Evolutionary conservation across 1,140 invertebrate genomes (phyloP).

Genomic region (Musca vetustissima): DNA sequence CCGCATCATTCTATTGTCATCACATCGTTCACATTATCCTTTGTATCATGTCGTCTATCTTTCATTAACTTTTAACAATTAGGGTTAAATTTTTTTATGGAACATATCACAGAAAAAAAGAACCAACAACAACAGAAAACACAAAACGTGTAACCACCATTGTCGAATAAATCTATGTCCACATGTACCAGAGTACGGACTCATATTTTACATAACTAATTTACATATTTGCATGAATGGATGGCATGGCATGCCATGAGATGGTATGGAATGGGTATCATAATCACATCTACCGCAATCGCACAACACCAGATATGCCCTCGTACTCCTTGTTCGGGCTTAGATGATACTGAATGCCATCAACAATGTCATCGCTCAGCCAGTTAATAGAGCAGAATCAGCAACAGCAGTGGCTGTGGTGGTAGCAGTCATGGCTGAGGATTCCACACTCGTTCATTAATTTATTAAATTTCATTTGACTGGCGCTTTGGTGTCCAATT

Average conservation of each 20-base stretch:
- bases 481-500: constrained; percentile 48
- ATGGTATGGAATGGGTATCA: neutral
- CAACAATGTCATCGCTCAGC: too few relatives aligned
- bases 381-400: too few relatives aligned
- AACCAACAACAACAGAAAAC: neutral
- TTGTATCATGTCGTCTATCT: neutral
- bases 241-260: neutral
- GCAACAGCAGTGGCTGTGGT: too few relatives aligned
- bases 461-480: constrained; percentile 23
- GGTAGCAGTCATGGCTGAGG: too few relatives aligned
- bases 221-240: constrained; percentile 8
- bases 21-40: constrained; percentile 6
- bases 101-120: neutral
- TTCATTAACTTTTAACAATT: constrained; percentile 19
- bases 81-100: constrained; percentile 22
- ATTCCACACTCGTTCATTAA: constrained; percentile 15
- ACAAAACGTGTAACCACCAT: neutral
- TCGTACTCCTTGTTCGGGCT: neutral
- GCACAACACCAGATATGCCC: neutral
- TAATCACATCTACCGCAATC: neutral
- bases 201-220: constrained; percentile 22
- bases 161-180: neutral
- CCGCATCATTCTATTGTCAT: neutral
- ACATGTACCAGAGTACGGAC: neutral
- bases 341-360: too few relatives aligned